Conservation (phyloP, 2,113 vertebrate genomes). For the Anoura caudifer region DNA sequence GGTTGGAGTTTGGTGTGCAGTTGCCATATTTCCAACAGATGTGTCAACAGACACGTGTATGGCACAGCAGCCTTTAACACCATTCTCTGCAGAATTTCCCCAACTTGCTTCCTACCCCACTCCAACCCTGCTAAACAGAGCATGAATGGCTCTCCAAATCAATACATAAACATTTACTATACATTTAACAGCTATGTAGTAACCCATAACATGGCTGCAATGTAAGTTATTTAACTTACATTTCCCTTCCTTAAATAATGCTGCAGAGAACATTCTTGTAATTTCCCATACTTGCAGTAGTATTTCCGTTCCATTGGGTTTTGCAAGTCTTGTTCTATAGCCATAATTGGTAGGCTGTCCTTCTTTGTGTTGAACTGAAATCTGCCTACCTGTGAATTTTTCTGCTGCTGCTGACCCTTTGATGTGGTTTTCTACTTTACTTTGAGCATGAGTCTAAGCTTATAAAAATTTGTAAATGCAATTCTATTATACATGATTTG, state of each 20-base stretch:
- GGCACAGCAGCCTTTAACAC: neutral
- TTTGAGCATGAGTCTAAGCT: neutral
- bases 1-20: neutral
- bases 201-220: neutral
- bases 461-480: slow-evolving; percentile 10
- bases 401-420: neutral
- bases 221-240: neutral
- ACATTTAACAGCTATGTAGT: neutral
- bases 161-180: neutral
- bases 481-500: slow-evolving; percentile 7
- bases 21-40: neutral
- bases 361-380: neutral
- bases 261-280: neutral
- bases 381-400: neutral
- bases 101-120: neutral
- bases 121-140: neutral
- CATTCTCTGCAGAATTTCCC: neutral
- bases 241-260: neutral
- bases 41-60: no score
- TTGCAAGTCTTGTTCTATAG: neutral
- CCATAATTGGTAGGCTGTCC: neutral
- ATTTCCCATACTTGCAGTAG: neutral
- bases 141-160: neutral
- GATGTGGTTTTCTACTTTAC: neutral
- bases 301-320: neutral